A percentile compares a stretch with the other conserved stretches of the same genome.
Conservation (phyloP, 2,888 invertebrate species). For the Trichopoda pennipes region DNA sequence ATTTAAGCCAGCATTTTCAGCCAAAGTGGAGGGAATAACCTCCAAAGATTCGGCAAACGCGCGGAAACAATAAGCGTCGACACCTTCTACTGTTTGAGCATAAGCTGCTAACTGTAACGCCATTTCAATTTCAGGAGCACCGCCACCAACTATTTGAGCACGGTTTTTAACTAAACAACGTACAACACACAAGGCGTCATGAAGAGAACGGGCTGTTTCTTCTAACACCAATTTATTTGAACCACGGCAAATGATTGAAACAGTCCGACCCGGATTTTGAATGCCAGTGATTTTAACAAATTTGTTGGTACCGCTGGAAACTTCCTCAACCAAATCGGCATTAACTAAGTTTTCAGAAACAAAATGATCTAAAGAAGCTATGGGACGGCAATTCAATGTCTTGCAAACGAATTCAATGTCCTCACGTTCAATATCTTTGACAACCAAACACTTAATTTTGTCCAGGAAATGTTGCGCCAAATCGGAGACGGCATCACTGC, state of each 20-base stretch:
- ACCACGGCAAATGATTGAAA: conserved; percentile 94
- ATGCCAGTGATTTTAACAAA: conserved; percentile 96
- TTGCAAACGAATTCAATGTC: conserved; percentile 99
- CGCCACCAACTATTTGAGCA: conserved; percentile 96
- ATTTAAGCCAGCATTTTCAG: conserved; percentile 93
- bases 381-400: conserved; percentile 95
- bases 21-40: conserved; percentile 93
- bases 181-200: conserved; percentile 94
- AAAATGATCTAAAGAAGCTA: conserved; percentile 99
- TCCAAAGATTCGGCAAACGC: conserved; percentile 98
- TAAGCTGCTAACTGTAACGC: conserved; percentile 90
- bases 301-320: conserved; percentile 92
- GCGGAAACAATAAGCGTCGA: conserved; percentile 96
- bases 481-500: conserved; percentile 97
- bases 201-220: conserved; percentile 94
- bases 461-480: conserved; percentile 98
- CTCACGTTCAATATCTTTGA: conserved; percentile 98
- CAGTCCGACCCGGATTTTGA: conserved; percentile 92
- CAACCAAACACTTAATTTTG: conserved; percentile 99
- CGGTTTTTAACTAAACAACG: conserved; percentile 97
- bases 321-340: conserved; percentile 97
- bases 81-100: conserved; percentile 92
- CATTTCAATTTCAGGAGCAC: conserved; percentile 98
- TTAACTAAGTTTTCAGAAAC: conserved; percentile 93
- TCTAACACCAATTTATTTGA: conserved; percentile 93